Evolutionary conservation across 2,888 invertebrate species (phyloP).

Genomic region (Schizotus pectinicornis): DNA sequence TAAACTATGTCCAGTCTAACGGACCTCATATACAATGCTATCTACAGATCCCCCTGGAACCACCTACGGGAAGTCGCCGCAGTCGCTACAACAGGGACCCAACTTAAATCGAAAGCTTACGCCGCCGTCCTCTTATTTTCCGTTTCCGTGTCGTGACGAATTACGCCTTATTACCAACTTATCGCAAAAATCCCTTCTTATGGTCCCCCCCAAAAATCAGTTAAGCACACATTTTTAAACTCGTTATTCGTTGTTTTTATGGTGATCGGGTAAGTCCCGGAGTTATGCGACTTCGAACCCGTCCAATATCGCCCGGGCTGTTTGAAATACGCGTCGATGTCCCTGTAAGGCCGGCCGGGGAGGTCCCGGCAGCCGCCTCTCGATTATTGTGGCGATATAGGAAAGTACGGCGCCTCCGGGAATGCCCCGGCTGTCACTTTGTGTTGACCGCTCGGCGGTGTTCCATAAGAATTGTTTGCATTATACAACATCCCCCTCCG

Average conservation of each 20-base stretch:
- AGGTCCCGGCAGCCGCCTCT: constrained; percentile 37
- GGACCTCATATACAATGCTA: constrained; percentile 60
- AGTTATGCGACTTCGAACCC: constrained; percentile 30
- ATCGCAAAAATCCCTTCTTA: no score
- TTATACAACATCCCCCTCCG: constrained; percentile 32
- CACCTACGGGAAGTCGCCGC: constrained; percentile 41
- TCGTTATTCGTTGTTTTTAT: no score
- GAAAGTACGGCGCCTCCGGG: constrained; percentile 42
- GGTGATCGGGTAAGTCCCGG: constrained; percentile 1
- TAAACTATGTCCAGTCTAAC: constrained; percentile 61
- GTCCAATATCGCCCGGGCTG: constrained; percentile 33
- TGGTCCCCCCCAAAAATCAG: no score
- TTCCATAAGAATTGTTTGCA: constrained; percentile 45
- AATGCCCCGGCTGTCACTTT: constrained; percentile 37
- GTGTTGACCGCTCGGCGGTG: constrained; percentile 37
- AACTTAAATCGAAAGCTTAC: constrained; percentile 33
- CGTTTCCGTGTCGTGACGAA: constrained; percentile 3
- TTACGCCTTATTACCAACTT: constrained; percentile 10
- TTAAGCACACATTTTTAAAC: no score
- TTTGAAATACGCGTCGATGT: constrained; percentile 36
- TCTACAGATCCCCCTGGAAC: constrained; percentile 58
- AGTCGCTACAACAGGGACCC: constrained; percentile 19
- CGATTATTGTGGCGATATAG: constrained; percentile 44
- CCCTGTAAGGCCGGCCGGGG: constrained; percentile 36
- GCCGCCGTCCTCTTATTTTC: not conserved